phyloP scores from a whole-genome alignment of 2,113 vertebrate genomes.

The Saimiri boliviensis region DNA sequence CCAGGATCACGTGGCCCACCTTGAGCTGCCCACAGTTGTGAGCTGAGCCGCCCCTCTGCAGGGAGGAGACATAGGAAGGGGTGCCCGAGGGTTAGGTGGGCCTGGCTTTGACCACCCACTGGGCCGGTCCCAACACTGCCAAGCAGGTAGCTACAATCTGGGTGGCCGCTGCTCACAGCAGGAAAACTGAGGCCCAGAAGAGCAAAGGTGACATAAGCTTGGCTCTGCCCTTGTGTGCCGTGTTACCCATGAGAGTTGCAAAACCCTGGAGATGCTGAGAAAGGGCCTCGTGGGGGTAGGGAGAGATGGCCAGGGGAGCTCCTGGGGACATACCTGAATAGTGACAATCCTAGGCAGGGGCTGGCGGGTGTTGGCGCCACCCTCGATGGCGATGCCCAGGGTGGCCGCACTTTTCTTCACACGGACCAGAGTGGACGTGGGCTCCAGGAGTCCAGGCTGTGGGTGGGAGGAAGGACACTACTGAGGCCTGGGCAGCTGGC shows the following conservation, averaged over 20 bases:
- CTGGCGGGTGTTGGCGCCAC: constrained; percentile 97
- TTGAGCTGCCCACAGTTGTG: constrained; percentile 97
- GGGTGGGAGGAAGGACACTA: neutral
- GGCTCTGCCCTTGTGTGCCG: neutral
- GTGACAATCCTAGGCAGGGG: constrained; percentile 98
- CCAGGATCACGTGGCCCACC: constrained; percentile 98
- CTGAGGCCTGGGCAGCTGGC: neutral
- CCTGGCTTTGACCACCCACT: neutral
- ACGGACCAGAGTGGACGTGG: constrained; percentile 92
- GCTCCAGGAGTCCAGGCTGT: constrained; percentile 95
- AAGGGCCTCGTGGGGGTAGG: neutral
- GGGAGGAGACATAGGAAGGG: neutral
- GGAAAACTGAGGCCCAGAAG: neutral
- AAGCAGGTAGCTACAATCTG: neutral
- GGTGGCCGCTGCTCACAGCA: neutral
- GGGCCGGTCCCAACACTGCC: neutral
- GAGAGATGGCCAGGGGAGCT: neutral
- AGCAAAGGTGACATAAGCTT: neutral
- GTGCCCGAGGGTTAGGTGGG: neutral
- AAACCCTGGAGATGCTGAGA: neutral
- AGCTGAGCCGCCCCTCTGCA: constrained; percentile 94
- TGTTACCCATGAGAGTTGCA: neutral
- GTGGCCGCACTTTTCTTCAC: constrained; percentile 94
- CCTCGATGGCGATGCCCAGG: constrained; percentile 97
- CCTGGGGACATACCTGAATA: constrained; percentile 89